Evolutionary conservation across 2,797 vertebrate species (phyloP), one percentile per base, ranked within the genome.

Genomic region (Tragopan temminckii): DNA sequence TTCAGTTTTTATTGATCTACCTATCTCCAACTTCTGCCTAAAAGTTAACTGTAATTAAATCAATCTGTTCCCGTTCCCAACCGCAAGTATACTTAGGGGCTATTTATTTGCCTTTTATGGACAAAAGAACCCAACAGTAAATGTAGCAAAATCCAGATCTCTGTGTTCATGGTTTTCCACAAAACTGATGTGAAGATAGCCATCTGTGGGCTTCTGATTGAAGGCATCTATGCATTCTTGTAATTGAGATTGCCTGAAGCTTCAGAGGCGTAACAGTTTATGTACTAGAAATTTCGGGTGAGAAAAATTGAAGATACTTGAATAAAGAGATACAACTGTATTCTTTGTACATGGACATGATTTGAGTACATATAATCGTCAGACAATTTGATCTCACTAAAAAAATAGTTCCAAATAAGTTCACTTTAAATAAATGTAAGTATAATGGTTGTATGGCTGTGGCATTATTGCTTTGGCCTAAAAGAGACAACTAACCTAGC

Each of bases 1-100:
- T 77, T 93, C 90, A 63, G 78, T 75, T 89, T 90, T 15, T 66
- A 29, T 58, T 62, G 48, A 76, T 81, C 29, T 68, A 42, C 42
- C 91, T 38, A 33, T 33, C 50, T 40, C 17, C 57, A 85, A 35
- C 7, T 24, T 71, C 63, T 63, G 89, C 76, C 25, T 59, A 53
- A 48, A 79, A 72, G 11, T 89, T 94, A 89, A 69, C 57, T 74
- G 48, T 52, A 81, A 59, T 58, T 80, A 38, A 31, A 72, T 43
- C 23, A 46, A 7, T 48, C 5, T 15, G 3, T 77, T 86, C 19
- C 7, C 80, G 3, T 77, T 86, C 19, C 7, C 80, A 84, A 58
- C 5, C 0, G 62, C 23, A n/a, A 14, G 21, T 67, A 61, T 2
- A 29, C 5, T 59, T 55, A 21, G 9, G 11, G 15, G 5, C 11